phyloP scores from a whole-genome alignment of 2,113 vertebrate species.

The Proterorhinus semilunaris region DNA sequence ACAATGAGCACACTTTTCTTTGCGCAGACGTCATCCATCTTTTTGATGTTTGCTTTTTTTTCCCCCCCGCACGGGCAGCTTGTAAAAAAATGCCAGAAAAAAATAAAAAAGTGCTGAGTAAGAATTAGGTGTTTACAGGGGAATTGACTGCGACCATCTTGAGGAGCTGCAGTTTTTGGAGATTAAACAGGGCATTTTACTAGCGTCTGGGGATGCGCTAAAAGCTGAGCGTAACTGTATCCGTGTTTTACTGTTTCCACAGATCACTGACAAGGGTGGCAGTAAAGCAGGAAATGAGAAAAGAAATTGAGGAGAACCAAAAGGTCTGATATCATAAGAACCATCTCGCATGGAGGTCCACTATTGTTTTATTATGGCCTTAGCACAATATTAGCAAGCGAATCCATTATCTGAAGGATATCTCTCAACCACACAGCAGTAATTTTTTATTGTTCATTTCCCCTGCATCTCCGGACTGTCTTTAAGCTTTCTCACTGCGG shows the following conservation, averaged over 20 bases:
- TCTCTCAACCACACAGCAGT: slow-evolving; percentile 9
- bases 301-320: slow-evolving; percentile 96
- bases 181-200: slow-evolving; percentile 75
- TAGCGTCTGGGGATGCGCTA: slow-evolving; percentile 61
- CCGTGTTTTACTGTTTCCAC: slow-evolving; percentile 79
- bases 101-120: slow-evolving; percentile 70
- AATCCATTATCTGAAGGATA: slow-evolving; percentile 33
- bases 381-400: slow-evolving; percentile 22
- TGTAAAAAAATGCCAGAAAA: slow-evolving; percentile 57
- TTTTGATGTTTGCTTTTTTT: slow-evolving; percentile 42
- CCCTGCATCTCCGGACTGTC: not conserved
- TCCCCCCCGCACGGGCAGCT: slow-evolving; percentile 27
- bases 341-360: slow-evolving; percentile 26
- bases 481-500: slow-evolving; percentile 2
- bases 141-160: slow-evolving; percentile 65
- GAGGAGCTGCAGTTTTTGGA: slow-evolving; percentile 61
- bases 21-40: slow-evolving; percentile 42
- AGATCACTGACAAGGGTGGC: slow-evolving; percentile 91
- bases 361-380: slow-evolving; percentile 33
- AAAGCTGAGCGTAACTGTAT: slow-evolving; percentile 72
- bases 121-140: slow-evolving; percentile 62
- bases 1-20: slow-evolving; percentile 28
- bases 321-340: slow-evolving; percentile 82
- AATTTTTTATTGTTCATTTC: slow-evolving; percentile 25
- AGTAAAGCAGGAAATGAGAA: slow-evolving; percentile 86